A percentile compares a stretch with the other conserved stretches of the same genome.
These are phyloP conservation scores for Drosophila robusta DNA, from an alignment of 2,888 invertebrate genomes.

Conservation along the genomic window DNA sequence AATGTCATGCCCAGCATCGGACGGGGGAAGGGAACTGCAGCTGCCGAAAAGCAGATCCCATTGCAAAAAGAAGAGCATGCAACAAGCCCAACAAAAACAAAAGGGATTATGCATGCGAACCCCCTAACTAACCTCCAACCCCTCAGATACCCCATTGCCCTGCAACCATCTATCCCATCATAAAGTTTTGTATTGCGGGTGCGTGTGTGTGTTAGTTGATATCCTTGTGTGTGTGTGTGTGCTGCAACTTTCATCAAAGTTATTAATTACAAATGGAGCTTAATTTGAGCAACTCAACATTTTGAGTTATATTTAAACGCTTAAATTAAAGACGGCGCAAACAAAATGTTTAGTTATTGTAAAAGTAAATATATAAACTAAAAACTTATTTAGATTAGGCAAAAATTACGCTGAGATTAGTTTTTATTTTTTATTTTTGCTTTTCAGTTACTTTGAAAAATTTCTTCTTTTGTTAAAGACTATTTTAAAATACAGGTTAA, in stretches of 20 bases:
- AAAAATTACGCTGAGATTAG: too few relatives aligned
- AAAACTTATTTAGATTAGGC: too few relatives aligned
- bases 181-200: constrained; percentile 46
- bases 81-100: constrained; percentile 18
- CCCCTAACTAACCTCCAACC: constrained; percentile 4
- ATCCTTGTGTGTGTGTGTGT: constrained; percentile 41
- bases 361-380: too few relatives aligned
- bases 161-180: constrained; percentile 22
- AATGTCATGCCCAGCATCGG: constrained; percentile 56
- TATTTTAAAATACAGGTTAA: too few relatives aligned
- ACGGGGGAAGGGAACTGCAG: constrained; percentile 24
- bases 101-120: constrained; percentile 48
- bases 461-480: too few relatives aligned
- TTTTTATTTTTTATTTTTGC: too few relatives aligned
- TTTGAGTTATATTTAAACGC: not conserved
- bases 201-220: constrained; percentile 59
- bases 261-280: constrained; percentile 64
- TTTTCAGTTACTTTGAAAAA: too few relatives aligned
- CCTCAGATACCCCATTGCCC: not conserved
- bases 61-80: constrained; percentile 33
- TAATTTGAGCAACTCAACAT: constrained; percentile 19
- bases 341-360: too few relatives aligned
- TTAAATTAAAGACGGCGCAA: not conserved
- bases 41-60: constrained; percentile 41
- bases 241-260: constrained; percentile 50